Evolutionary conservation across 1,140 invertebrate genomes (phyloP).

Genomic region (Drosophila funebris): DNA sequence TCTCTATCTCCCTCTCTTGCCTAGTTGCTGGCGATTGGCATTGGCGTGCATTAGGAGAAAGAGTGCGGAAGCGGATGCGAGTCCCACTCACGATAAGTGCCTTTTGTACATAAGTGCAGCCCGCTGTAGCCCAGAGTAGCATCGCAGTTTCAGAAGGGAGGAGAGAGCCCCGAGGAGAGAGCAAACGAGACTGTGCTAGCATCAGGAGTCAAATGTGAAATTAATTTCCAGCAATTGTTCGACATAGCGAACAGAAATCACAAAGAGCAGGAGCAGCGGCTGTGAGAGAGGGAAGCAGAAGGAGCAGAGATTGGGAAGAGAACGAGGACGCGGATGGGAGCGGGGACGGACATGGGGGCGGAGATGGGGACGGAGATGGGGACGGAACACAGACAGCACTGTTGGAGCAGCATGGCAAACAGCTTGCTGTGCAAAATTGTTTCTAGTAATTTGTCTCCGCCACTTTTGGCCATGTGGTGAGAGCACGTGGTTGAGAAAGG

Average conservation of each 20-base stretch:
- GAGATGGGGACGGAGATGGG: not conserved
- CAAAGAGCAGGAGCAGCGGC: slow-evolving; percentile 21
- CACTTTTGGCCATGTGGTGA: slow-evolving; percentile 5
- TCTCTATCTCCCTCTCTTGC: not conserved
- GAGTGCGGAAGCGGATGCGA: slow-evolving; percentile 56
- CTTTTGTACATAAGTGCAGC: slow-evolving; percentile 61
- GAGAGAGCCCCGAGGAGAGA: not conserved
- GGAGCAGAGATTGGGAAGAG: not conserved
- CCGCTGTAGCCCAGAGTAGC: slow-evolving; percentile 7
- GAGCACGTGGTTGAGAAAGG: not conserved
- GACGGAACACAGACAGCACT: not conserved
- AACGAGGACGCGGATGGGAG: not conserved
- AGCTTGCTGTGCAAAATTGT: slow-evolving; percentile 51
- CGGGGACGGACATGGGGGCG: not conserved
- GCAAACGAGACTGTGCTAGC: slow-evolving; percentile 20
- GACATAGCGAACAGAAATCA: slow-evolving; percentile 54
- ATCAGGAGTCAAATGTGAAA: slow-evolving; percentile 65
- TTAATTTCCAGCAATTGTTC: slow-evolving; percentile 65
- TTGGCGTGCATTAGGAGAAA: slow-evolving; percentile 49
- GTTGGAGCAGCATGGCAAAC: slow-evolving; percentile 35
- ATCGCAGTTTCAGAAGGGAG: not conserved
- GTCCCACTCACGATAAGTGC: slow-evolving; percentile 63
- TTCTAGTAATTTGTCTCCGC: slow-evolving; percentile 58
- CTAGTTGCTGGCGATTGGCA: slow-evolving; percentile 26
- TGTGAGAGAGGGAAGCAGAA: not conserved